Conservation (phyloP, 2,888 invertebrate genomes). For the Branchinecta sandiegonensis region DNA sequence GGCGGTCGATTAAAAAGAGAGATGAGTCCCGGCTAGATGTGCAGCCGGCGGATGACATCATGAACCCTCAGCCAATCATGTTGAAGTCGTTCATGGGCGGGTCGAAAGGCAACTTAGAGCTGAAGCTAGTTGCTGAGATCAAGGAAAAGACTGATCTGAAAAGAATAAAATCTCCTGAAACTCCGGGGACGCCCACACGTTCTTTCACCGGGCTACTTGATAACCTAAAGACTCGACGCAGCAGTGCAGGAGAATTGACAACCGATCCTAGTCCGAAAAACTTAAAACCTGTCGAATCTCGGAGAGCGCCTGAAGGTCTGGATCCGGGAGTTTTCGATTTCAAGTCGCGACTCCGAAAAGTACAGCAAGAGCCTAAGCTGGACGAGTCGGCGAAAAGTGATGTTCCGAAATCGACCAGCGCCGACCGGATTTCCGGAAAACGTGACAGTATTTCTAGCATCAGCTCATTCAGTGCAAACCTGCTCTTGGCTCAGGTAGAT, state of each 20-base stretch:
- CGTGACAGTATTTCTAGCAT: conserved; percentile 26
- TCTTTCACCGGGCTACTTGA: background rate
- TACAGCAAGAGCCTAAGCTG: conserved; percentile 32
- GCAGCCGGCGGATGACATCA: background rate
- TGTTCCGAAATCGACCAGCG: conserved; percentile 25
- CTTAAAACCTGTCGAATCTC: background rate
- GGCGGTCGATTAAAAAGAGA: background rate
- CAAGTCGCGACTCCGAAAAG: conserved; percentile 66
- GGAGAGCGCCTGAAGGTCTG: background rate
- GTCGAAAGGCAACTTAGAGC: conserved; percentile 38
- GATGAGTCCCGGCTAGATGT: background rate
- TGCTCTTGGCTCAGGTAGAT: conserved; percentile 42
- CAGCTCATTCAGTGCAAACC: conserved; percentile 29
- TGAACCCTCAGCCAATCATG: background rate
- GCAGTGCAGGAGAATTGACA: background rate
- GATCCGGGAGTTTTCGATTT: conserved; percentile 49
- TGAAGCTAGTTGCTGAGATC: conserved; percentile 56
- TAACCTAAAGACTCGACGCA: conserved; percentile 19
- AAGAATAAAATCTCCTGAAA: conserved; percentile 21
- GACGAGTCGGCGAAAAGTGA: conserved; percentile 30
- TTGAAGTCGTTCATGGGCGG: background rate
- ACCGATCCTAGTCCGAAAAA: conserved; percentile 3
- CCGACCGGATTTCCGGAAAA: conserved; percentile 20
- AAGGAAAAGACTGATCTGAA: conserved; percentile 59
- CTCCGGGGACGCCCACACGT: background rate